Percentiles rank a stretch among this genome's conserved stretches.
Conservation (phyloP, 2,888 invertebrate genomes). For the Troilus luridus region DNA sequence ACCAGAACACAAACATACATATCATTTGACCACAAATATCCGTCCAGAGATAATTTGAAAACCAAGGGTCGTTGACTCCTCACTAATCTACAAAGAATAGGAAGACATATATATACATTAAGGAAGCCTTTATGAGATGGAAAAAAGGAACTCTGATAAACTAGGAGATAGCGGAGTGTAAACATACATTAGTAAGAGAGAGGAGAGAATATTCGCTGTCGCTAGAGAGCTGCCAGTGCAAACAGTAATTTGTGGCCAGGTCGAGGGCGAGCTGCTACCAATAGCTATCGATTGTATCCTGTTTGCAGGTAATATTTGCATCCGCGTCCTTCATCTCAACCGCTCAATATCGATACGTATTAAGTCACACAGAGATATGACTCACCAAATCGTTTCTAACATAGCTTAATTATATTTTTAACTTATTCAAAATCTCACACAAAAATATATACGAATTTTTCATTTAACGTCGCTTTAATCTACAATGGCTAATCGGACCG, state of each 20-base stretch:
- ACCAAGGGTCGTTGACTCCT: not conserved
- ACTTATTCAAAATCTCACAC: not conserved
- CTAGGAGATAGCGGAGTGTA: not conserved
- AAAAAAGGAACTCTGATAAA: constrained; percentile 31
- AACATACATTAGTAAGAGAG: not conserved
- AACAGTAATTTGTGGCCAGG: constrained; percentile 21
- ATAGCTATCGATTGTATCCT: constrained; percentile 20
- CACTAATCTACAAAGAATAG: constrained; percentile 11
- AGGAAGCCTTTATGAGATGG: not conserved
- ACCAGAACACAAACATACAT: not conserved
- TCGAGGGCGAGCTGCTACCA: not conserved
- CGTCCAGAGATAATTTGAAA: not conserved
- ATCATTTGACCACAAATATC: not conserved
- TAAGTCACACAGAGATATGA: not conserved
- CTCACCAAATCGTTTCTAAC: no score
- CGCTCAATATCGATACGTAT: not conserved
- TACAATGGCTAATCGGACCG: no score
- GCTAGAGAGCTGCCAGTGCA: not conserved
- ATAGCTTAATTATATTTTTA: no score
- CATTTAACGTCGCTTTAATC: no score
- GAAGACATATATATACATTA: not conserved
- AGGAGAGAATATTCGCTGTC: not conserved
- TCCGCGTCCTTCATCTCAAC: not conserved
- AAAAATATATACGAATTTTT: not conserved
- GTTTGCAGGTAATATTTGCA: not conserved